Percentiles rank a stretch among this genome's conserved stretches.
phyloP scores from a whole-genome alignment of 2,888 invertebrate species.

The Eupithecia centaureata region DNA sequence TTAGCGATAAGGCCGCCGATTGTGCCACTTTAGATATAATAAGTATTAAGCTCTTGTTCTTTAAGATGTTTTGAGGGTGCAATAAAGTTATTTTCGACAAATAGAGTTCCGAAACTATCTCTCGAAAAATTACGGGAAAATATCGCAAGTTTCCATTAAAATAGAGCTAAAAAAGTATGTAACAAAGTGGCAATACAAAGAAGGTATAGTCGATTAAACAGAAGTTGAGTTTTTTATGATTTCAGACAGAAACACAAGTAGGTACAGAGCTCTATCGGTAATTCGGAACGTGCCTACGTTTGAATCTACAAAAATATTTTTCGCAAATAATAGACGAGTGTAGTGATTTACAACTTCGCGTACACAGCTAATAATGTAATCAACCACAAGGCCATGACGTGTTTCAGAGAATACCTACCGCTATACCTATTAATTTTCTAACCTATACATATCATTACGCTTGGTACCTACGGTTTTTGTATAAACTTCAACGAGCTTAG shows the following conservation, averaged over 20 bases:
- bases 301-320: background rate
- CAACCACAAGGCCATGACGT: conserved; percentile 65
- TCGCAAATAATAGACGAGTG: conserved; percentile 35
- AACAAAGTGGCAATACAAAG: too few species aligned
- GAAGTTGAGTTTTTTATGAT: background rate
- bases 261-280: background rate
- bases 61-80: too few species aligned
- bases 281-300: background rate
- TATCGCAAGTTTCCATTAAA: too few species aligned
- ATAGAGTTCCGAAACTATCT: too few species aligned
- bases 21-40: too few species aligned
- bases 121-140: too few species aligned
- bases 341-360: conserved; percentile 63
- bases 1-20: too few species aligned
- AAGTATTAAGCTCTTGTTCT: too few species aligned
- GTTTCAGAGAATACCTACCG: conserved; percentile 50
- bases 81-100: too few species aligned
- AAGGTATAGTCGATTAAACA: too few species aligned
- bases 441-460: background rate
- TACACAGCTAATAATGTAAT: conserved; percentile 54
- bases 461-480: background rate
- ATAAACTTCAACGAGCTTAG: too few species aligned
- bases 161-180: too few species aligned
- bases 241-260: background rate
- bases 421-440: conserved; percentile 5